These are phyloP conservation scores for Carpatolechia fugitivella DNA, from an alignment of 2,888 invertebrate genomes.

Conservation along the genomic window DNA sequence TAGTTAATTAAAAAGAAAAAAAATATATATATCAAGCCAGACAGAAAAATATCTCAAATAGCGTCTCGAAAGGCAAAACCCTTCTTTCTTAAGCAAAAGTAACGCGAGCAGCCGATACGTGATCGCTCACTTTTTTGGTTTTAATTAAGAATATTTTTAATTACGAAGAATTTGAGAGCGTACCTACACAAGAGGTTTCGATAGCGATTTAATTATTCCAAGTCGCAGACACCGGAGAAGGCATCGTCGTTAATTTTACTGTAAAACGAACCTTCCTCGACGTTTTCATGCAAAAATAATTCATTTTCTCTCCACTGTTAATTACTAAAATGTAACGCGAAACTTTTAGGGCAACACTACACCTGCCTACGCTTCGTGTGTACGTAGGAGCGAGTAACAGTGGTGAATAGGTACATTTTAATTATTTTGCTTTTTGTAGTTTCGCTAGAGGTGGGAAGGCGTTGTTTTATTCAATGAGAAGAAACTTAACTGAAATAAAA, in stretches of 20 bases:
- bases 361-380: not conserved
- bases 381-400: not conserved
- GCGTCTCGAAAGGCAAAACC: not conserved
- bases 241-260: slow-evolving; percentile 42
- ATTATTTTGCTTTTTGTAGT: not conserved
- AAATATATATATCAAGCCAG: no score
- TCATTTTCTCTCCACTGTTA: slow-evolving; percentile 23
- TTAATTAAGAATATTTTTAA: slow-evolving; percentile 60
- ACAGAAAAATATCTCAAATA: no score
- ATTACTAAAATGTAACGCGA: slow-evolving; percentile 20
- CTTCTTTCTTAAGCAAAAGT: not conserved
- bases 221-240: slow-evolving; percentile 33
- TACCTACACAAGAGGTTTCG: slow-evolving; percentile 30
- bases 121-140: slow-evolving; percentile 12
- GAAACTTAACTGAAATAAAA: no score
- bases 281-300: slow-evolving; percentile 28
- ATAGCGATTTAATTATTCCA: slow-evolving; percentile 44
- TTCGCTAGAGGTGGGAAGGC: no score
- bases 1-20: no score
- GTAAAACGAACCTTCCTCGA: slow-evolving; percentile 23
- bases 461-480: no score
- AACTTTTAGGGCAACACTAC: slow-evolving; percentile 11
- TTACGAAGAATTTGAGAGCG: slow-evolving; percentile 42
- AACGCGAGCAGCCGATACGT: slow-evolving; percentile 1
- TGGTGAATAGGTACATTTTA: not conserved